phyloP scores from a whole-genome alignment of 2,888 invertebrate species.

The Sturmia bella region DNA sequence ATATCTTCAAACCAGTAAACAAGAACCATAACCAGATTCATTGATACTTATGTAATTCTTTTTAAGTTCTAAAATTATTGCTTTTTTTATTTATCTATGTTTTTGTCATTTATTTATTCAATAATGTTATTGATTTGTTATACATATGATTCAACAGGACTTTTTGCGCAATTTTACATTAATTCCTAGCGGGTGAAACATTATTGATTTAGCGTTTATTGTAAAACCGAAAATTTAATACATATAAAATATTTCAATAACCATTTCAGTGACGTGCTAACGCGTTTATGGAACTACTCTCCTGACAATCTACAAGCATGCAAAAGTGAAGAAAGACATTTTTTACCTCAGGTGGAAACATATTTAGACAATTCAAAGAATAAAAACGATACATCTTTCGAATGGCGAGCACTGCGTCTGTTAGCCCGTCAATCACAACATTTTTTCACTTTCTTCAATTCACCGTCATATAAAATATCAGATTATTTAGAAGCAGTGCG shows the following conservation, averaged over 20 bases:
- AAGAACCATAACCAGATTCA: too few species aligned
- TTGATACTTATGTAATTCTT: too few species aligned
- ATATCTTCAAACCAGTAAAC: too few species aligned
- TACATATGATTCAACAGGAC: too few species aligned
- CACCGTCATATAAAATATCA: constrained; percentile 92
- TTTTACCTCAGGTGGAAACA: constrained; percentile 90
- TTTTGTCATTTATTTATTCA: too few species aligned
- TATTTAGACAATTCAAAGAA: constrained; percentile 83
- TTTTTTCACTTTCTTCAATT: constrained; percentile 94
- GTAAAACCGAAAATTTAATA: background rate
- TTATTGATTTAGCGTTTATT: background rate
- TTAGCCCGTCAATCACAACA: constrained; percentile 94
- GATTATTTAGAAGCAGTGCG: constrained; percentile 95
- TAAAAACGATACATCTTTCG: constrained; percentile 90
- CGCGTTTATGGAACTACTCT: constrained; percentile 95
- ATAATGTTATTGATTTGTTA: too few species aligned
- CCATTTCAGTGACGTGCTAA: constrained; percentile 88
- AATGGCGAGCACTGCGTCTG: constrained; percentile 95
- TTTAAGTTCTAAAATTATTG: too few species aligned
- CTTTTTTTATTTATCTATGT: too few species aligned
- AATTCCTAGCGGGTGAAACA: too few species aligned
- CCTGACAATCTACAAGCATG: constrained; percentile 97
- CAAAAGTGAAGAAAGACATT: constrained; percentile 92
- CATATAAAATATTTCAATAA: background rate
- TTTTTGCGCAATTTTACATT: too few species aligned